Conservation (phyloP, 2,888 invertebrate genomes). For the Molorchus minor region DNA sequence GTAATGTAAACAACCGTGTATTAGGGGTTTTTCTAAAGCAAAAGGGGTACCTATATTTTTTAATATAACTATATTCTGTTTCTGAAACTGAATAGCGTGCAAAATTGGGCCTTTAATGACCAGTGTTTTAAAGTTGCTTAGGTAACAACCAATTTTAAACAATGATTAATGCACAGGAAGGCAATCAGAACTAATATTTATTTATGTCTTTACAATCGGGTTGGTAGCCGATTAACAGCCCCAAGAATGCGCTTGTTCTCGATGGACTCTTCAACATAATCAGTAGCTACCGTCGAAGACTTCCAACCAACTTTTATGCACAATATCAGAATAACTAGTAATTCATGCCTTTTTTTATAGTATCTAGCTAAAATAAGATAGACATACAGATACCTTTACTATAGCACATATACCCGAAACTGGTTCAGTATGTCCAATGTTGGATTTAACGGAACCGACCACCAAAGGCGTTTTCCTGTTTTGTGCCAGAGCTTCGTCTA, state of each 20-base stretch:
- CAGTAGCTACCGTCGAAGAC: too few relatives aligned
- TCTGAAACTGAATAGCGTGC: not conserved
- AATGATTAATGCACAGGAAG: not conserved
- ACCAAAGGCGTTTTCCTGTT: conserved; percentile 74
- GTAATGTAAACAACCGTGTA: not conserved
- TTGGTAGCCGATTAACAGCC: not conserved
- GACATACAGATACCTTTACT: conserved; percentile 70
- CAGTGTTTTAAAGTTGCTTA: not conserved
- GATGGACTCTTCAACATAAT: too few relatives aligned
- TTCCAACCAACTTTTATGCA: not conserved
- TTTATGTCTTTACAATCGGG: not conserved
- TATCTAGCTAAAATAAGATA: not conserved
- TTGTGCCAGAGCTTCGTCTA: conserved; percentile 81
- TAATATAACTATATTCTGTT: not conserved
- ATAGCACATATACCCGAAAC: conserved; percentile 84
- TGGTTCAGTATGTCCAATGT: conserved; percentile 93
- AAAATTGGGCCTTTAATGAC: not conserved
- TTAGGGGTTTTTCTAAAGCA: not conserved
- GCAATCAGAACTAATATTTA: not conserved
- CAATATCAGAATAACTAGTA: not conserved
- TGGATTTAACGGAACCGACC: conserved; percentile 93
- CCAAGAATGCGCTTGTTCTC: not conserved
- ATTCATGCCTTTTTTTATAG: not conserved
- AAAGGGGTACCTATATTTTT: not conserved
- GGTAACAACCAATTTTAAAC: not conserved